A percentile compares a stretch with the other conserved stretches of the same genome.
Conservation (phyloP, 1,140 invertebrate species). For the Sarcophaga peregrina region DNA sequence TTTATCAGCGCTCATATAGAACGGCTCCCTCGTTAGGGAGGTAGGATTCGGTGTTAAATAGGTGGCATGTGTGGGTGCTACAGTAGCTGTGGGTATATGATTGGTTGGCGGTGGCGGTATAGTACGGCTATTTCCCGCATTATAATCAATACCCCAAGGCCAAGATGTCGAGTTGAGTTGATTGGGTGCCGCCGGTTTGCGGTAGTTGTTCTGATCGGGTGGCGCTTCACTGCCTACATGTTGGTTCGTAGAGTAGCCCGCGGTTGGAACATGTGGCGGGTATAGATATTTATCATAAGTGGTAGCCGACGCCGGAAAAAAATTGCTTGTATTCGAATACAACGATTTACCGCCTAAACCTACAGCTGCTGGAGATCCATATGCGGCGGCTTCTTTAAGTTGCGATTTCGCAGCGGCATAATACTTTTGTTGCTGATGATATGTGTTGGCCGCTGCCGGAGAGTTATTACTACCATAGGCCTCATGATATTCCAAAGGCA, state of each 20-base stretch:
- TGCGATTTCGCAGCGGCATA: conserved; percentile 43
- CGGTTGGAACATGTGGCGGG: neutral
- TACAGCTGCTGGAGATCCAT: conserved; percentile 3
- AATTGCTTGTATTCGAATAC: conserved; percentile 54
- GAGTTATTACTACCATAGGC: conserved; percentile 12
- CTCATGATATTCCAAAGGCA: conserved; percentile 45
- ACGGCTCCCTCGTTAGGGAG: conserved; percentile 16
- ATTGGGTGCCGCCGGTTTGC: conserved; percentile 46
- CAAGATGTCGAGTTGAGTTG: conserved; percentile 48
- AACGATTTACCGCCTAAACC: conserved; percentile 35
- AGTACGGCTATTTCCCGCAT: conserved; percentile 50
- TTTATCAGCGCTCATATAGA: conserved; percentile 47
- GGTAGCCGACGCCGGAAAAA: conserved; percentile 43
- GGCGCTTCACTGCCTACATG: conserved; percentile 22
- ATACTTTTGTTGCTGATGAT: conserved; percentile 44
- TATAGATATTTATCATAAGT: conserved; percentile 9
- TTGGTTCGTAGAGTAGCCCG: neutral
- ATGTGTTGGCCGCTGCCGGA: conserved; percentile 28
- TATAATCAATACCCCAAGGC: conserved; percentile 57
- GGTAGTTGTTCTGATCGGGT: conserved; percentile 11
- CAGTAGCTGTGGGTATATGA: conserved; percentile 48
- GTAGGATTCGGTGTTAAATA: conserved; percentile 5
- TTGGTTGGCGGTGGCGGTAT: conserved; percentile 31
- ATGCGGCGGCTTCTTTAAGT: conserved; percentile 45
- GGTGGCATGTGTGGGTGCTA: conserved; percentile 34